These are phyloP conservation scores for Perdita meconis DNA, from an alignment of 2,888 invertebrate genomes.

Conservation along the genomic window DNA sequence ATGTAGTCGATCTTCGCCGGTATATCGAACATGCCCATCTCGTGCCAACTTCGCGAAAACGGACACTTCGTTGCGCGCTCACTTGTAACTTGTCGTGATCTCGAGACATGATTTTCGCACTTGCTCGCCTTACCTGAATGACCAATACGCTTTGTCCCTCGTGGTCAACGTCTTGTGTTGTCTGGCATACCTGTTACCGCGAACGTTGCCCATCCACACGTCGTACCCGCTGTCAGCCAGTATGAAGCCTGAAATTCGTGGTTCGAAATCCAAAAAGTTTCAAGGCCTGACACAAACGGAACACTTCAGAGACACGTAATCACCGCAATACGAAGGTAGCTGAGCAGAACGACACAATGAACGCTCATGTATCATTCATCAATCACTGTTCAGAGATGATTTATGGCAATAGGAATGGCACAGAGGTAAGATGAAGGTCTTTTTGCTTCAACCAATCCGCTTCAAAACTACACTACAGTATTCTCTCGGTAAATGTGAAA, in stretches of 20 bases:
- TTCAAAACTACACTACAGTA: no score
- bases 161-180: slow-evolving; percentile 85
- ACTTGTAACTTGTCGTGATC: slow-evolving; percentile 3
- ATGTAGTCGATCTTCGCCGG: slow-evolving; percentile 92
- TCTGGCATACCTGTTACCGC: slow-evolving; percentile 90
- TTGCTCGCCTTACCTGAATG: slow-evolving; percentile 84
- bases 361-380: no score
- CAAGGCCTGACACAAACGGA: no score
- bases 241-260: no score
- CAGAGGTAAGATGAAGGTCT: no score
- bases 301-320: no score
- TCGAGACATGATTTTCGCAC: background rate
- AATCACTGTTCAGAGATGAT: no score
- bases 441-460: no score
- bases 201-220: slow-evolving; percentile 93
- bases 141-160: slow-evolving; percentile 86
- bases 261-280: background rate
- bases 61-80: background rate
- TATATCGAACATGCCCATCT: slow-evolving; percentile 91
- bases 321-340: no score
- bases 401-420: no score
- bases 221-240: slow-evolving; percentile 88
- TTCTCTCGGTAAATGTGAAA: no score
- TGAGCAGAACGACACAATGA: no score
- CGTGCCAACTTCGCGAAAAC: slow-evolving; percentile 88